phyloP scores from a whole-genome alignment of 2,797 vertebrate genomes.

The Salarias fasciatus region DNA sequence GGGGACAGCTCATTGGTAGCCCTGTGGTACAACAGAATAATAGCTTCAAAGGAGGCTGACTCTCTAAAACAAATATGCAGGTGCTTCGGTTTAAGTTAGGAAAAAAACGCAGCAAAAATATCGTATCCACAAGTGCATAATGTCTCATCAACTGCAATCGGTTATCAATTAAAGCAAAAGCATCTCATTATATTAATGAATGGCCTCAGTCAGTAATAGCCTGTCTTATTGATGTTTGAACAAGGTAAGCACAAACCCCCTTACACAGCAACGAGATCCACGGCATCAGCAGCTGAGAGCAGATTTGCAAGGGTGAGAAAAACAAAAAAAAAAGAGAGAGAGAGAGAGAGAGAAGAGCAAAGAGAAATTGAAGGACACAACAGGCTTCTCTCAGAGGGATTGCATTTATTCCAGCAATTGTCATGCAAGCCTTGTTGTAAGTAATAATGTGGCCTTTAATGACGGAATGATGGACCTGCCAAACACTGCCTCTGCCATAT shows the following conservation, averaged over 20 bases:
- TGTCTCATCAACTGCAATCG: conserved; percentile 79
- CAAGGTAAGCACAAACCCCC: conserved; percentile 71
- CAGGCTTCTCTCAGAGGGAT: conserved; percentile 81
- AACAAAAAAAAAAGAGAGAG: conserved; percentile 52
- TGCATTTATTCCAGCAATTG: conserved; percentile 89
- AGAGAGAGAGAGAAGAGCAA: conserved; percentile 50
- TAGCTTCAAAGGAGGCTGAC: conserved; percentile 67
- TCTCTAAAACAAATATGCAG: conserved; percentile 74
- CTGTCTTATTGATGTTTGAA: conserved; percentile 76
- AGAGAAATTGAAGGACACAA: conserved; percentile 80
- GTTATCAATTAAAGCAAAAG: conserved; percentile 82
- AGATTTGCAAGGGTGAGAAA: conserved; percentile 70
- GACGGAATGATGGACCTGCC: conserved; percentile 99
- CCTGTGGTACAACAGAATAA: conserved; percentile 74
- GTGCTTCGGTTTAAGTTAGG: conserved; percentile 70
- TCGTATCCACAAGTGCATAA: conserved; percentile 81
- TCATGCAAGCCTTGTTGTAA: conserved; percentile 97
- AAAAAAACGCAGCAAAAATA: conserved; percentile 73
- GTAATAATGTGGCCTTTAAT: conserved; percentile 99
- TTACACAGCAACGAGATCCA: conserved; percentile 63
- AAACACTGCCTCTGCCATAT: conserved; percentile 94
- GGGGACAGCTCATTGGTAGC: conserved; percentile 81
- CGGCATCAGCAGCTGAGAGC: conserved; percentile 67
- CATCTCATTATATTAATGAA: conserved; percentile 82
- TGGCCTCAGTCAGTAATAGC: conserved; percentile 73